These are phyloP conservation scores for Sussaba pulchella DNA, from an alignment of 2,888 invertebrate species.

Conservation along the genomic window DNA sequence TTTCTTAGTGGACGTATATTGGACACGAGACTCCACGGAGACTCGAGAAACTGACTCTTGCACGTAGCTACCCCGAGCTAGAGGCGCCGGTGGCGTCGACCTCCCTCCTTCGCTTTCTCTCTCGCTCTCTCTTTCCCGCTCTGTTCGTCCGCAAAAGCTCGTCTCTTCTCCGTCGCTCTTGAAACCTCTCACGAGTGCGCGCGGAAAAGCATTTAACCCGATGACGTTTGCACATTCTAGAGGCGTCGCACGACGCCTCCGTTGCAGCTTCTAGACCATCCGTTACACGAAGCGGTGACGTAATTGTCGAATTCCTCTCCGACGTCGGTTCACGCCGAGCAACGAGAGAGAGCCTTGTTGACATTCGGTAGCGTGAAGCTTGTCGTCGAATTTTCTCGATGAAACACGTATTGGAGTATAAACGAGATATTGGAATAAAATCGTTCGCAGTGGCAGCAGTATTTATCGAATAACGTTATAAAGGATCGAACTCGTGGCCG, in stretches of 20 bases:
- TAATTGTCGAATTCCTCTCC: constrained; percentile 83
- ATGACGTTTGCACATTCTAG: constrained; percentile 83
- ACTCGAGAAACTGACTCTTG: constrained; percentile 12
- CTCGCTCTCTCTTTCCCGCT: background rate
- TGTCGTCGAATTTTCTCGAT: constrained; percentile 28
- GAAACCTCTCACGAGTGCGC: constrained; percentile 37
- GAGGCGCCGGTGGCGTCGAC: constrained; percentile 41
- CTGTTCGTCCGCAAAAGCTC: background rate
- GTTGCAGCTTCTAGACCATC: constrained; percentile 79
- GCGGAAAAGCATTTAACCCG: constrained; percentile 80
- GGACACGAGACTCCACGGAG: constrained; percentile 37
- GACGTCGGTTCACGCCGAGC: constrained; percentile 31
- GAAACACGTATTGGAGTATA: background rate
- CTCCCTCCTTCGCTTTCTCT: background rate
- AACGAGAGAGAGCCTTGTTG: constrained; percentile 12
- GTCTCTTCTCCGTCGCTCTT: constrained; percentile 9
- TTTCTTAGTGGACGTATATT: constrained; percentile 50
- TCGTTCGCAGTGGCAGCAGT: background rate
- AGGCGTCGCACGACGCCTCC: constrained; percentile 70
- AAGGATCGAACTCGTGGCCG: too few relatives aligned
- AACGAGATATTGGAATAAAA: background rate
- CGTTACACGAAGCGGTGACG: constrained; percentile 81
- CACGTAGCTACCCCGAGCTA: constrained; percentile 28
- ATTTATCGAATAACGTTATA: background rate
- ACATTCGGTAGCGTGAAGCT: constrained; percentile 1